Conservation (phyloP, 2,888 invertebrate species). For the Rhamphomyia laevipes region DNA sequence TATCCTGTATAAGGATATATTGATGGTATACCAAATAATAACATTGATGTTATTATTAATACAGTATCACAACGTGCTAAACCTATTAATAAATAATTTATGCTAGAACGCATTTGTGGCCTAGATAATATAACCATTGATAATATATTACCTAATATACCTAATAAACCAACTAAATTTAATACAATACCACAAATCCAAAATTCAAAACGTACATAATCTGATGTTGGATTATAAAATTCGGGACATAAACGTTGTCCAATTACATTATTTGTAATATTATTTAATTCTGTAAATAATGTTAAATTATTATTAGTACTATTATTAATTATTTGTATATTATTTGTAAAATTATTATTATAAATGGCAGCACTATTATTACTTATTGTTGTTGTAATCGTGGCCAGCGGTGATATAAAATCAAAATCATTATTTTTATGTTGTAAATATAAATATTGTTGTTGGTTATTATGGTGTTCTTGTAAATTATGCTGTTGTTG, state of each 20-base stretch:
- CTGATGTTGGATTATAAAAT: slow-evolving; percentile 23
- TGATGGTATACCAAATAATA: slow-evolving; percentile 78
- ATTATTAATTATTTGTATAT: too few relatives aligned
- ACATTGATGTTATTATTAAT: slow-evolving; percentile 73
- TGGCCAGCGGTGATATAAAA: neutral
- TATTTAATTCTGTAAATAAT: too few relatives aligned
- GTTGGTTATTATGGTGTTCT: too few relatives aligned
- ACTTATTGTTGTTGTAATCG: neutral
- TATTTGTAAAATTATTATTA: too few relatives aligned
- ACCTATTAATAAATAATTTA: slow-evolving; percentile 87
- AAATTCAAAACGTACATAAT: slow-evolving; percentile 54
- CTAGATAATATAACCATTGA: slow-evolving; percentile 83
- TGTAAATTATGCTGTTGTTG: too few relatives aligned
- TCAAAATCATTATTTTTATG: neutral
- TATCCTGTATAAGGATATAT: slow-evolving; percentile 71
- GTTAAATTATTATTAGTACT: too few relatives aligned
- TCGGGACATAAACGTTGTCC: slow-evolving; percentile 5
- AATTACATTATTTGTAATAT: too few relatives aligned
- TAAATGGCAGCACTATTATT: neutral
- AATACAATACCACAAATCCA: slow-evolving; percentile 71
- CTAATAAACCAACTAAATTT: slow-evolving; percentile 68
- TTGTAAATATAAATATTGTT: neutral
- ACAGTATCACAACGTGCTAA: slow-evolving; percentile 89
- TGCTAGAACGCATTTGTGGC: slow-evolving; percentile 91
- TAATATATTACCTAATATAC: slow-evolving; percentile 80